phyloP scores from a whole-genome alignment of 2,888 invertebrate species.

The Argyra leucocephala region DNA sequence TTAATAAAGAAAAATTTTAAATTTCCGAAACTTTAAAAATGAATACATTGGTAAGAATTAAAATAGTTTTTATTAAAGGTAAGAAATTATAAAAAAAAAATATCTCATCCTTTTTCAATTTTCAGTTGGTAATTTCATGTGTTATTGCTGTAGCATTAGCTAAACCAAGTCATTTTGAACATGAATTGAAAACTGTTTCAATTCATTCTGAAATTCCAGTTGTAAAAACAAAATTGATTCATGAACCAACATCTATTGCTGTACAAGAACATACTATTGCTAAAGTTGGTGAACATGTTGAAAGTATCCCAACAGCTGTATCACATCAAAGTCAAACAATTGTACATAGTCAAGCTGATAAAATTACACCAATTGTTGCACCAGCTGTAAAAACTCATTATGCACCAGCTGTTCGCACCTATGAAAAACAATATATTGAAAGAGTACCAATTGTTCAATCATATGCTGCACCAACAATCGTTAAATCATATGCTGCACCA shows the following conservation, averaged over 20 bases:
- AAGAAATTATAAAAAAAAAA: not conserved
- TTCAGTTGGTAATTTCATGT: conserved; percentile 17
- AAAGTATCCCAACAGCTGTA: conserved; percentile 32
- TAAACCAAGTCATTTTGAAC: conserved; percentile 12
- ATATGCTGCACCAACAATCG: conserved; percentile 9
- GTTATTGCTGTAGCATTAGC: conserved; percentile 18
- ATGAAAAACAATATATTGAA: conserved; percentile 10
- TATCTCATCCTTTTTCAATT: not conserved
- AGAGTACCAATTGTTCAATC: conserved; percentile 11
- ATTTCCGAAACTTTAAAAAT: not conserved
- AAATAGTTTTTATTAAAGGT: too few relatives aligned
- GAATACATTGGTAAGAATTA: not conserved
- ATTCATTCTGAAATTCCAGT: conserved; percentile 7
- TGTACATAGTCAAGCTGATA: conserved; percentile 39
- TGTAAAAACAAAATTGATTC: conserved; percentile 14
- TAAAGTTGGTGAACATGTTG: conserved; percentile 22
- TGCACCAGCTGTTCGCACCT: conserved; percentile 17
- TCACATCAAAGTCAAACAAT: conserved; percentile 47
- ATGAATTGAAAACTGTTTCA: not conserved
- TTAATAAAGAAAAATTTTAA: not conserved
- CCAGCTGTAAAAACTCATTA: conserved; percentile 20
- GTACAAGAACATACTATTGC: conserved; percentile 24
- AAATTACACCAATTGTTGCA: conserved; percentile 24
- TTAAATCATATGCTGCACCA: not conserved
- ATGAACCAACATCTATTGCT: conserved; percentile 20